Conservation (phyloP, 2,797 vertebrate genomes). For the Brachymystax lenok region DNA sequence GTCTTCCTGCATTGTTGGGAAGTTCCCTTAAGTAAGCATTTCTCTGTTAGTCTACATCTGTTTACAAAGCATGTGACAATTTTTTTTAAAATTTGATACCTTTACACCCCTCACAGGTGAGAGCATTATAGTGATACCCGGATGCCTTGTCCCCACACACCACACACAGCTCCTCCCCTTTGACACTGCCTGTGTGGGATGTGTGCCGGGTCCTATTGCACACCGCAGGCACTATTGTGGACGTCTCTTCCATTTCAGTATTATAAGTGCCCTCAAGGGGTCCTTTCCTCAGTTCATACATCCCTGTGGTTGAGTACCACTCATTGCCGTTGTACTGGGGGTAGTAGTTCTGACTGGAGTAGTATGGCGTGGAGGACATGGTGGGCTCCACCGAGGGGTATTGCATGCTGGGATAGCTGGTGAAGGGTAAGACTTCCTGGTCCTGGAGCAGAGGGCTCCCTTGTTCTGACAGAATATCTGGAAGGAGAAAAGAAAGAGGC, state of each 20-base stretch:
- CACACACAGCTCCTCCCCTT: conserved; percentile 95
- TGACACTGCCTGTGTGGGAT: conserved; percentile 79
- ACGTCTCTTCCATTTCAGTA: conserved; percentile 76
- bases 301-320: conserved; percentile 86
- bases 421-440: conserved; percentile 83
- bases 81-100: conserved; percentile 76
- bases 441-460: conserved; percentile 85
- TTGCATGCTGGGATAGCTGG: conserved; percentile 82
- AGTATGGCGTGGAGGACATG: conserved; percentile 84
- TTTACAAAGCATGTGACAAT: too few species aligned
- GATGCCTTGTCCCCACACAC: conserved; percentile 98
- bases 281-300: conserved; percentile 88
- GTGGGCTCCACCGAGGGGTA: conserved; percentile 84
- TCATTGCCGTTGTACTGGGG: conserved; percentile 85
- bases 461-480: conserved; percentile 90
- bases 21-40: too few species aligned
- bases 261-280: conserved; percentile 83
- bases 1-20: too few species aligned
- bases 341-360: conserved; percentile 88
- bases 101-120: conserved; percentile 99
- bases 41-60: too few species aligned
- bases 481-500: conserved; percentile 6
- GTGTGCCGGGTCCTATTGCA: conserved; percentile 84
- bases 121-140: conserved; percentile 97
- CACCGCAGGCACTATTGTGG: conserved; percentile 68